phyloP scores from a whole-genome alignment of 2,113 vertebrate genomes.

The Chlorodrepanis virens region DNA sequence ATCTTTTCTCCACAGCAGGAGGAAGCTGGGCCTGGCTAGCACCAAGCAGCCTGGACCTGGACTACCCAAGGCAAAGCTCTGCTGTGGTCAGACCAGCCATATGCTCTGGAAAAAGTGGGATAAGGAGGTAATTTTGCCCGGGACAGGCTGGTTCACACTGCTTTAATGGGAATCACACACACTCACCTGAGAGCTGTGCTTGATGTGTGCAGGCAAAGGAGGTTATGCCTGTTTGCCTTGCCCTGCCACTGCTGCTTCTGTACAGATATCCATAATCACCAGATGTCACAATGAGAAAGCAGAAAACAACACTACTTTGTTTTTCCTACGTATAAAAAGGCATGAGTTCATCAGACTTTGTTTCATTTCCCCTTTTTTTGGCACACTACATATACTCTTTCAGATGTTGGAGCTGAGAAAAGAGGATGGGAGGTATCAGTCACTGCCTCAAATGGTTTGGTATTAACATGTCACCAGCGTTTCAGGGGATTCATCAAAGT shows the following conservation, averaged over 20 bases:
- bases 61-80: not conserved
- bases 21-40: not conserved
- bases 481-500: not conserved
- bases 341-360: not conserved
- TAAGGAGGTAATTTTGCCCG: not conserved
- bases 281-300: not conserved
- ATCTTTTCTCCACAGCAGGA: not conserved
- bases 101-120: not conserved
- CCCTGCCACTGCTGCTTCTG: not conserved
- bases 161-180: not conserved
- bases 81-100: not conserved
- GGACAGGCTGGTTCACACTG: not conserved
- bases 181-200: not conserved
- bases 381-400: not conserved
- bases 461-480: not conserved
- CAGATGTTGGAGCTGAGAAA: not conserved
- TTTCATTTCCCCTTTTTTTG: not conserved
- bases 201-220: accelerated
- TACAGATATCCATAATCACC: not conserved
- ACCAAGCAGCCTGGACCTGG: not conserved
- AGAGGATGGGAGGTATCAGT: not conserved
- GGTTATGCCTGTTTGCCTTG: not conserved
- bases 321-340: not conserved
- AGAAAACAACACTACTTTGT: not conserved
- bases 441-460: not conserved